Percentiles rank a stretch among this genome's conserved stretches.
Evolutionary conservation across 2,113 vertebrate species (phyloP).

Genomic region (Pipra filicauda): DNA sequence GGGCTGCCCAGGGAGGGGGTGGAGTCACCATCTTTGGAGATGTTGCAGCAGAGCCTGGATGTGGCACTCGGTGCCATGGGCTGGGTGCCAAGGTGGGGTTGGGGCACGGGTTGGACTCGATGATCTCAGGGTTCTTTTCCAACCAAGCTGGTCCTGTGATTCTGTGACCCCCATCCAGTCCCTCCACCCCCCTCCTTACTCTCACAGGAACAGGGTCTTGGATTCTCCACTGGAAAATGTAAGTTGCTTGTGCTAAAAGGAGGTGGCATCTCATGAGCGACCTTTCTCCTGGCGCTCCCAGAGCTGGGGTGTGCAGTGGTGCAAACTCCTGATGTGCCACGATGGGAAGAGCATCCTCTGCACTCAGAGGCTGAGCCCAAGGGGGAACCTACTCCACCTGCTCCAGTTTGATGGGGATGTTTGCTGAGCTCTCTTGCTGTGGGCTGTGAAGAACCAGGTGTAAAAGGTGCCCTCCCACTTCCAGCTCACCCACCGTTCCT

Average conservation of each 20-base stretch:
- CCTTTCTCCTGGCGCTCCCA: not conserved
- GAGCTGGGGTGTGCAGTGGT: not conserved
- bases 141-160: no score
- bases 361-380: not conserved
- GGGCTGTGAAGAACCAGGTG: not conserved
- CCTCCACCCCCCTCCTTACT: not conserved
- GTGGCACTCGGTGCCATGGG: no score
- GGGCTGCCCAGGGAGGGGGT: no score
- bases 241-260: not conserved
- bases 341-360: not conserved
- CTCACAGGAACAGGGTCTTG: not conserved
- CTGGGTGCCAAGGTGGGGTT: no score
- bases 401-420: not conserved
- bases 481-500: rapidly evolving
- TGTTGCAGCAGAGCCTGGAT: no score
- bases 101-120: no score
- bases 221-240: not conserved
- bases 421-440: not conserved
- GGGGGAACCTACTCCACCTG: not conserved
- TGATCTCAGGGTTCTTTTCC: no score
- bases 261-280: not conserved
- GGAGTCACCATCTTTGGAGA: no score
- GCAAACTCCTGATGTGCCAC: not conserved
- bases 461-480: not conserved
- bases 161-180: not conserved